Conservation (phyloP, 1,140 invertebrate species). For the Leptinotarsa defecta region DNA sequence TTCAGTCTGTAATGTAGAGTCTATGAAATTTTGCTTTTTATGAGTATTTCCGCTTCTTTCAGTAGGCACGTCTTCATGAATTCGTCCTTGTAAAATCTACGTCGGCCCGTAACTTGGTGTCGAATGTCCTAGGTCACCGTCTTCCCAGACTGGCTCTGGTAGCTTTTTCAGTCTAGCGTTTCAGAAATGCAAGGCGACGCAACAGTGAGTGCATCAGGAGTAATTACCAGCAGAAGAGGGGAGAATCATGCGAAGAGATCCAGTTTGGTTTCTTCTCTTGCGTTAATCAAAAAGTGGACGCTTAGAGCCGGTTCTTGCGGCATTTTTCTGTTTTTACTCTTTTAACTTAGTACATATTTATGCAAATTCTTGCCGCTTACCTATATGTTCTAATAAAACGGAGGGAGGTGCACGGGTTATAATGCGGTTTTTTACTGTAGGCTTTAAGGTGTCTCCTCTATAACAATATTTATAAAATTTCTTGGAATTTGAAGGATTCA, state of each 20-base stretch:
- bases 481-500: neutral
- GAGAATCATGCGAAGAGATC: conserved; percentile 11
- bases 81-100: neutral
- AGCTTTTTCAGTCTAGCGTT: conserved; percentile 8
- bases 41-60: too few relatives aligned
- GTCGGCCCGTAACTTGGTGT: neutral
- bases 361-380: conserved; percentile 19
- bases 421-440: neutral
- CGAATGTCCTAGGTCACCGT: conserved; percentile 5
- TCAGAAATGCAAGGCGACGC: conserved; percentile 1
- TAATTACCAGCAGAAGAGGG: conserved; percentile 3
- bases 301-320: neutral
- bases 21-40: too few relatives aligned
- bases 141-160: conserved; percentile 7
- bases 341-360: conserved; percentile 25
- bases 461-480: neutral
- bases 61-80: neutral
- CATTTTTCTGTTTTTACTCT: conserved; percentile 22
- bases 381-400: conserved; percentile 11
- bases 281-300: conserved; percentile 23
- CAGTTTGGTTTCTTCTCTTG: conserved; percentile 23
- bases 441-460: neutral
- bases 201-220: neutral
- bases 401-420: neutral
- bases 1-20: too few relatives aligned